Evolutionary conservation across 2,888 invertebrate species (phyloP).

Genomic region (Drosophila melanosoma): DNA sequence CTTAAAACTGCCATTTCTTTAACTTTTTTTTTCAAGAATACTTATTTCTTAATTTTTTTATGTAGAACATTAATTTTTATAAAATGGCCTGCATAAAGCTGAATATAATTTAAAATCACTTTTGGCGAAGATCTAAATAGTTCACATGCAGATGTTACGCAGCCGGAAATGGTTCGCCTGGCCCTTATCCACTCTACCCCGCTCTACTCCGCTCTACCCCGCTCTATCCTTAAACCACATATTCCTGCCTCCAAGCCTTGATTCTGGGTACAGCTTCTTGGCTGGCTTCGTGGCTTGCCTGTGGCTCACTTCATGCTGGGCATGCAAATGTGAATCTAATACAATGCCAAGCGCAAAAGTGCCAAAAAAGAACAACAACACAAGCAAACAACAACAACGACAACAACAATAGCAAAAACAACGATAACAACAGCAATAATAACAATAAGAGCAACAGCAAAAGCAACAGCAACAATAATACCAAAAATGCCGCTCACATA

Average conservation of each 20-base stretch:
- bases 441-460: constrained; percentile 17
- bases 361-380: constrained; percentile 43
- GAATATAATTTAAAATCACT: background rate
- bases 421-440: constrained; percentile 8
- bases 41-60: background rate
- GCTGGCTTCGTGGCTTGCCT: constrained; percentile 52
- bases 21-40: background rate
- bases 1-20: background rate
- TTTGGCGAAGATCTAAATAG: background rate
- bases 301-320: constrained; percentile 74
- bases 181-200: background rate
- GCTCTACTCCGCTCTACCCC: background rate
- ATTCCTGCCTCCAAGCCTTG: constrained; percentile 5
- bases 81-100: background rate
- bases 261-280: constrained; percentile 23
- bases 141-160: background rate
- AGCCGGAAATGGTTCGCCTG: constrained; percentile 68
- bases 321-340: constrained; percentile 80
- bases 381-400: constrained; percentile 21
- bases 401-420: constrained; percentile 33
- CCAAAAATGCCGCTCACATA: constrained; percentile 67
- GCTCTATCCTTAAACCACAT: background rate
- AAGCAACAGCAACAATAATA: constrained; percentile 18
- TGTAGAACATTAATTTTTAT: background rate
- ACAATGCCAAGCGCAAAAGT: constrained; percentile 77